These are phyloP conservation scores for Byasa hedistus DNA, from an alignment of 2,888 invertebrate species.

Conservation along the genomic window DNA sequence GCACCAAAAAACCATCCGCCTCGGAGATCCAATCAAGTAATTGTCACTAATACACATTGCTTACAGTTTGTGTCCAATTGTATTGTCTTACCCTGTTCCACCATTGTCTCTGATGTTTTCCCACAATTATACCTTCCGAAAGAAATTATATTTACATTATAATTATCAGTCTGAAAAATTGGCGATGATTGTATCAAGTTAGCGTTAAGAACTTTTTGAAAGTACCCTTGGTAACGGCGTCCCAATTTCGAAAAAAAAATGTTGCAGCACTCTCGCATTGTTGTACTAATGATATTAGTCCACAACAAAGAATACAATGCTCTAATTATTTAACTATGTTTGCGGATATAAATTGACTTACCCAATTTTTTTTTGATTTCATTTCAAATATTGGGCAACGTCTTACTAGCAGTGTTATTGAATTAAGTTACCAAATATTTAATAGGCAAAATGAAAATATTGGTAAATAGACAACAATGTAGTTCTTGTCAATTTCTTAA, in stretches of 20 bases:
- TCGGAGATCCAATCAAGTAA: constrained; percentile 26
- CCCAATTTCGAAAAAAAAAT: constrained; percentile 3
- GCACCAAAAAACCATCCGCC: neutral
- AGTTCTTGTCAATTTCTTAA: no score
- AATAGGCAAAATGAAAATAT: no score
- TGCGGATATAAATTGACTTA: neutral
- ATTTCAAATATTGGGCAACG: no score
- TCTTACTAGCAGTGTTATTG: no score
- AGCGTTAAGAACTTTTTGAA: constrained; percentile 4
- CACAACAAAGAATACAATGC: constrained; percentile 9
- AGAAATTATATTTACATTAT: constrained; percentile 9
- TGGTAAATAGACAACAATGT: no score
- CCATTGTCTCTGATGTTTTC: constrained; percentile 11
- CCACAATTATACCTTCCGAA: constrained; percentile 10
- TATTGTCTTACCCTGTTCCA: constrained; percentile 19
- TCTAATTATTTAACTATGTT: neutral
- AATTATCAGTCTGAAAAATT: constrained; percentile 17
- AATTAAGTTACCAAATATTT: no score
- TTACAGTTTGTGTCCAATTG: constrained; percentile 12
- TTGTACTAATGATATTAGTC: constrained; percentile 8
- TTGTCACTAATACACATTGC: constrained; percentile 22
- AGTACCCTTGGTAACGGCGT: constrained; percentile 1
- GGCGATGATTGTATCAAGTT: constrained; percentile 8
- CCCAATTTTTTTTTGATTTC: no score
- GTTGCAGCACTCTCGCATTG: constrained; percentile 6